Conservation (phyloP, 2,113 vertebrate species). For the Gambusia holbrooki region DNA sequence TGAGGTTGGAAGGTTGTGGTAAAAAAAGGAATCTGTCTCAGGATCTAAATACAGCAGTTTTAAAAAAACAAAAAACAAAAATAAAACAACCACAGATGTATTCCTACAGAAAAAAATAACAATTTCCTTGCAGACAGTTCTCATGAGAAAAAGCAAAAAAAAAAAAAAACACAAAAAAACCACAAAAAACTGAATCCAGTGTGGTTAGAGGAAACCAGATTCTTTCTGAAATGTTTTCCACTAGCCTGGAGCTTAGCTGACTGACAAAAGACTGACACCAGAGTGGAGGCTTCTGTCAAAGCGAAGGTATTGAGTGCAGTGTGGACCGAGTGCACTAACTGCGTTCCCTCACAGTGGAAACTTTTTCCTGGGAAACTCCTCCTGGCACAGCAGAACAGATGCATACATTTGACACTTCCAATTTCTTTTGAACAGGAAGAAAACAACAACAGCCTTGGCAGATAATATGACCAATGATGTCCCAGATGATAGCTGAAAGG, state of each 20-base stretch:
- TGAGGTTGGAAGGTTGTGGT: not conserved
- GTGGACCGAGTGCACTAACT: slow-evolving; percentile 38
- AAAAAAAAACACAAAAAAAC: not conserved
- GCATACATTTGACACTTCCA: slow-evolving; percentile 32
- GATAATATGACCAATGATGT: slow-evolving; percentile 13
- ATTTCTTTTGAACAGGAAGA: slow-evolving; percentile 16
- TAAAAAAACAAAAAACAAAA: not conserved
- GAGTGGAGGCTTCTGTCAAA: slow-evolving; percentile 56
- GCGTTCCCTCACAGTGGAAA: slow-evolving; percentile 22
- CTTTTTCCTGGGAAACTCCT: slow-evolving; percentile 36
- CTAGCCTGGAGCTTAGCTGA: slow-evolving; percentile 48
- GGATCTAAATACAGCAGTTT: not conserved
- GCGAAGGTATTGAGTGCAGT: slow-evolving; percentile 40
- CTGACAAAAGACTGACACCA: slow-evolving; percentile 61
- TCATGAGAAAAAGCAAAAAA: not conserved
- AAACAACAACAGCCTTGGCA: slow-evolving; percentile 10
- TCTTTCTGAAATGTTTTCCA: slow-evolving; percentile 31
- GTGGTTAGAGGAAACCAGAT: slow-evolving; percentile 42
- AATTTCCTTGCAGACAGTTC: not conserved
- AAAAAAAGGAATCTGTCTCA: not conserved
- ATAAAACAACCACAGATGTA: not conserved
- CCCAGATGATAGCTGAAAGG: slow-evolving; percentile 10
- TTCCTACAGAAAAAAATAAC: not conserved
- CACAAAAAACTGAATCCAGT: not conserved
- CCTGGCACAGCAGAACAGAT: slow-evolving; percentile 22